Evolutionary conservation across 92 coral and sea anemone genomes (phyloP).

Genomic region (Palythoa heliodiscus): DNA sequence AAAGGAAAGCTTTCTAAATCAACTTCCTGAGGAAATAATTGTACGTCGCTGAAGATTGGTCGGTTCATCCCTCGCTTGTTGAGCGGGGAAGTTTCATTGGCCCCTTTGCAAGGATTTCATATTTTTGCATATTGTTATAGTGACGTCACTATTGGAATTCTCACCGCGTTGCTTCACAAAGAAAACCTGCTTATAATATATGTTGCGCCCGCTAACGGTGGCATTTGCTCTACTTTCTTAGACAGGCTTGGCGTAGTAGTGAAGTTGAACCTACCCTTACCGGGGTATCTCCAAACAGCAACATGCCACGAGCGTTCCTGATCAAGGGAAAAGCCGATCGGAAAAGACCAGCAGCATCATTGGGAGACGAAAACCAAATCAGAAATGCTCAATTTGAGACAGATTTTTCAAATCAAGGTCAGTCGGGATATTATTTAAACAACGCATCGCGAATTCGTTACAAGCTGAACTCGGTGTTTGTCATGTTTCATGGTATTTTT

Average conservation of each 20-base stretch:
- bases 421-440: constrained; percentile 15
- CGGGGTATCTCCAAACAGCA: constrained; percentile 50
- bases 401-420: constrained; percentile 39
- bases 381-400: constrained; percentile 44
- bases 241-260: constrained; percentile 35
- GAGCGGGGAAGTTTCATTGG: constrained; percentile 47
- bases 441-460: constrained; percentile 27
- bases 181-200: constrained; percentile 30
- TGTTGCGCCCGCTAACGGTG: constrained; percentile 48
- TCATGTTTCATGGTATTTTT: constrained; percentile 12
- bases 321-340: constrained; percentile 75
- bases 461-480: constrained; percentile 7
- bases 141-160: constrained; percentile 48
- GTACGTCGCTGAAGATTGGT: not conserved
- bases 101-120: constrained; percentile 27
- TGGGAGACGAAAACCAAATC: constrained; percentile 44
- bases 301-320: constrained; percentile 87
- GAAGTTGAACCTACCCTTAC: constrained; percentile 38
- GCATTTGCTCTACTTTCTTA: constrained; percentile 24
- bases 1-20: not conserved
- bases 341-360: constrained; percentile 42
- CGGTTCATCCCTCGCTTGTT: not conserved
- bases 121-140: constrained; percentile 35
- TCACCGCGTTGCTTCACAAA: constrained; percentile 39
- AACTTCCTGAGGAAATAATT: constrained; percentile 37